Evolutionary conservation across 2,797 vertebrate genomes (phyloP).

Genomic region (Ceryle rudis): DNA sequence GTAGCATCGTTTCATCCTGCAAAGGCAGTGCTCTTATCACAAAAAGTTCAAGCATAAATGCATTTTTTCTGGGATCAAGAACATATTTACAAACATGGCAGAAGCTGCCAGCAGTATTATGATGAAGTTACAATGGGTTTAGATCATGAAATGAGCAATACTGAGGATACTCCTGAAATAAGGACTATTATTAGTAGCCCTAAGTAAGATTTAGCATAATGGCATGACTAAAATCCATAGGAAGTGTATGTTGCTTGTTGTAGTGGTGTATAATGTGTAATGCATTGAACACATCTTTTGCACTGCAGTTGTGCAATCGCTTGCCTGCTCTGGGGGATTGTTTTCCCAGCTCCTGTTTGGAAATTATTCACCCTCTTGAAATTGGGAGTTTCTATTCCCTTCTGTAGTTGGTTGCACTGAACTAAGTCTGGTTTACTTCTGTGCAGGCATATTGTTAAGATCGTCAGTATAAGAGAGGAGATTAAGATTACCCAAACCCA

Average conservation of each 20-base stretch:
- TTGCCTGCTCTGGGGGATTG: neutral
- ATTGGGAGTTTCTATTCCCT: neutral
- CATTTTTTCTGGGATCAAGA: slow-evolving; percentile 43
- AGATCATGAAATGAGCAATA: neutral
- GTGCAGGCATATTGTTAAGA: neutral
- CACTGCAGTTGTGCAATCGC: neutral
- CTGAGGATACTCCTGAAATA: neutral
- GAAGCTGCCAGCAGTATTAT: neutral
- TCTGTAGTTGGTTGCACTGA: neutral
- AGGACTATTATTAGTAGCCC: neutral
- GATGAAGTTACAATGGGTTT: slow-evolving; percentile 19
- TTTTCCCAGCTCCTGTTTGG: neutral
- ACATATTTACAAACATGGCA: slow-evolving; percentile 53
- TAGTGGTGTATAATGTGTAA: rapidly evolving
- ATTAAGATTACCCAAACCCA: neutral
- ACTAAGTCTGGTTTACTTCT: neutral
- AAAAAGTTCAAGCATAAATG: slow-evolving; percentile 23
- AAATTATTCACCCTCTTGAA: neutral
- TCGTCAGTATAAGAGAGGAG: neutral
- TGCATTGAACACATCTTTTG: neutral
- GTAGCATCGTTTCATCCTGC: slow-evolving; percentile 1
- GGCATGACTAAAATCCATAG: neutral
- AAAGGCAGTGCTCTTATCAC: slow-evolving; percentile 5
- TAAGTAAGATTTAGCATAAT: neutral
- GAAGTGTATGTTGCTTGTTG: rapidly evolving